Conservation (phyloP, 2,797 vertebrate genomes). For the Eospalax fontanierii region DNA sequence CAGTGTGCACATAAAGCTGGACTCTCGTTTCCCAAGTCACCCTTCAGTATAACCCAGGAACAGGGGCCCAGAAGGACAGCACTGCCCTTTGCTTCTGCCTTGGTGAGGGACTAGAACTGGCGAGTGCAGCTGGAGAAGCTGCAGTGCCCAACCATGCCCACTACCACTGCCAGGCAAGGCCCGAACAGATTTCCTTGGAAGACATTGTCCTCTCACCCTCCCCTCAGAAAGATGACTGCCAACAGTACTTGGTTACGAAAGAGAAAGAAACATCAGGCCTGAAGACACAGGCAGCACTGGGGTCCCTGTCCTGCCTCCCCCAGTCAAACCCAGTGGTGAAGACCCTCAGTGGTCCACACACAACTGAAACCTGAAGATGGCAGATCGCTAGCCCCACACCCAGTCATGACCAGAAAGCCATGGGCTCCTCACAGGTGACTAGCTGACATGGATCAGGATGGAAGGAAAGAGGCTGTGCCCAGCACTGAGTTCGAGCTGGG, state of each 20-base stretch:
- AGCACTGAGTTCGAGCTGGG: neutral
- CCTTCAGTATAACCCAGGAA: constrained; percentile 70
- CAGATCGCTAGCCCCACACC: neutral
- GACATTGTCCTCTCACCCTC: neutral
- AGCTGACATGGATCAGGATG: neutral
- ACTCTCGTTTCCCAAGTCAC: constrained; percentile 79
- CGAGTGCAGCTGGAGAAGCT: neutral
- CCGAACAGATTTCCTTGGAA: neutral
- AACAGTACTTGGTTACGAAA: neutral
- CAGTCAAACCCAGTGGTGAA: neutral
- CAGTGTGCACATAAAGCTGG: constrained; percentile 66
- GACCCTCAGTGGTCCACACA: neutral
- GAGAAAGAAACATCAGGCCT: neutral
- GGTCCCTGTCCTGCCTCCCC: neutral
- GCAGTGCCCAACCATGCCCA: neutral
- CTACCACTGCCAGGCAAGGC: neutral
- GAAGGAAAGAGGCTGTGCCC: neutral
- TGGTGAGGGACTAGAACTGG: neutral
- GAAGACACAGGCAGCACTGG: too few species aligned
- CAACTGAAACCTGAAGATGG: neutral
- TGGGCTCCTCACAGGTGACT: neutral
- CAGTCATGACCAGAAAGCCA: neutral
- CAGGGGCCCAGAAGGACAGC: constrained; percentile 60
- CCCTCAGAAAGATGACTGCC: neutral
- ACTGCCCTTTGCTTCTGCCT: neutral